Base-by-base conservation (phyloP, 2,113 vertebrate genomes). In the Brachirus orientalis region DNA sequence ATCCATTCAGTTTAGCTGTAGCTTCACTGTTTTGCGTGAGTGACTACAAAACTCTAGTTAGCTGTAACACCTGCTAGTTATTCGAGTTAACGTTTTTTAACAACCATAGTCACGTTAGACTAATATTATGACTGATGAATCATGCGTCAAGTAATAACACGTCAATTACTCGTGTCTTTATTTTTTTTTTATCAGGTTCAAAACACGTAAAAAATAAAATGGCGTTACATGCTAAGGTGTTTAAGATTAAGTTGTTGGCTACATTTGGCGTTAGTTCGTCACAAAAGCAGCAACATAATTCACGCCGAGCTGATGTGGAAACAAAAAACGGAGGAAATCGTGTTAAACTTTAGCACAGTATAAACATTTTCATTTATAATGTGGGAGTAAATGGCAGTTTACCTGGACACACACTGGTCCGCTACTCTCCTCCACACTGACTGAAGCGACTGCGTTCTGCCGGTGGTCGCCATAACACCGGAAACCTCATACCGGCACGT, bases 391-490 rank as follows among this genome's bases (percentile, higher is more conserved):
- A 28, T 28, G 28, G 6, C 20, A 12, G 37, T 58, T 79, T 85
- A 89, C 88, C 87, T 79, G 67, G 48, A 74, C 4, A 5, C 35
- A 22, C 50, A 58, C 28, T 28, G 28, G 28, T 28, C 28, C 28
- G 50, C 54, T 50, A 63, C 40, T 53, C 2, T 64, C 60, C 46
- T 69, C 63, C 72, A 62, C 56, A 4, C 6, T 28, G 28, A 80
- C 52, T 69, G 81, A 75, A 59, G 74, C 54, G 62, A 70, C 28
- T 75, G 36, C 68, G 69, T 63, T 72, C 40, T 43, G 79, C 72
- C 79, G 83, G 88, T 79, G 69, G 92, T 89, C 91, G 92, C 92
- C 93, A 94, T 94, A 88, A 92, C 86, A 94, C 93, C 93, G 92
- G 93, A 94, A 94, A 92, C 50, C 79, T 87, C n/a, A 55, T 19